Percentiles rank a stretch among this genome's conserved stretches.
Evolutionary conservation across 2,888 invertebrate genomes (phyloP).

Genomic region (Ligdia adustata): DNA sequence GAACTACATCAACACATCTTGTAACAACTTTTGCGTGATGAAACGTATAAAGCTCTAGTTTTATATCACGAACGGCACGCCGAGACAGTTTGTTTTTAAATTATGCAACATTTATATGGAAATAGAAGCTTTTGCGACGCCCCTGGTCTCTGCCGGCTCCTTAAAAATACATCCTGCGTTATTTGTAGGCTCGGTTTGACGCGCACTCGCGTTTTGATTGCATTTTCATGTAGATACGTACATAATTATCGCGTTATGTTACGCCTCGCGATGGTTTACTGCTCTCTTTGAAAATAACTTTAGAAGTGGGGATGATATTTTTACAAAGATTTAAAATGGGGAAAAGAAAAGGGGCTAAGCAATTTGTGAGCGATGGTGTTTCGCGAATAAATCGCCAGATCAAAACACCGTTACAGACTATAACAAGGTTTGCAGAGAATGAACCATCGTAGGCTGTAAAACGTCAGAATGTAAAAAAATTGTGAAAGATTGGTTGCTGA

Average conservation of each 20-base stretch:
- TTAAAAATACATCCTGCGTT: conserved; percentile 75
- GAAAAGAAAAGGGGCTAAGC: too few species aligned
- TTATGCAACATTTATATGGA: conserved; percentile 83
- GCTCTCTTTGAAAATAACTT: conserved; percentile 10
- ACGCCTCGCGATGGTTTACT: conserved; percentile 26
- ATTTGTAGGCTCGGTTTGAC: conserved; percentile 74
- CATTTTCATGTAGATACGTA: conserved; percentile 75
- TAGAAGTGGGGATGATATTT: too few species aligned
- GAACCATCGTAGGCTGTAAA: too few species aligned
- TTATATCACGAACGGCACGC: conserved; percentile 60
- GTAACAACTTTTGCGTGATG: conserved; percentile 27
- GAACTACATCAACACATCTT: conserved; percentile 15
- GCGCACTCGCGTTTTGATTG: conserved; percentile 71
- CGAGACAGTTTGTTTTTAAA: conserved; percentile 66
- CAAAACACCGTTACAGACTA: too few species aligned
- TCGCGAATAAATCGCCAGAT: too few species aligned
- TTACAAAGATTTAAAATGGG: too few species aligned
- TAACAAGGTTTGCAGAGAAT: too few species aligned
- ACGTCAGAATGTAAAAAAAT: too few species aligned
- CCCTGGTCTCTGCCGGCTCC: conserved; percentile 56
- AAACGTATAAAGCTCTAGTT: conserved; percentile 59
- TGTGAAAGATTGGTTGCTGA: too few species aligned
- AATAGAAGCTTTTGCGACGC: conserved; percentile 62
- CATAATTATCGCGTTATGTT: conserved; percentile 46
- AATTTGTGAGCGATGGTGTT: too few species aligned